These are phyloP conservation scores for Limanda limanda DNA, from an alignment of 2,113 vertebrate species.

Conservation along the genomic window DNA sequence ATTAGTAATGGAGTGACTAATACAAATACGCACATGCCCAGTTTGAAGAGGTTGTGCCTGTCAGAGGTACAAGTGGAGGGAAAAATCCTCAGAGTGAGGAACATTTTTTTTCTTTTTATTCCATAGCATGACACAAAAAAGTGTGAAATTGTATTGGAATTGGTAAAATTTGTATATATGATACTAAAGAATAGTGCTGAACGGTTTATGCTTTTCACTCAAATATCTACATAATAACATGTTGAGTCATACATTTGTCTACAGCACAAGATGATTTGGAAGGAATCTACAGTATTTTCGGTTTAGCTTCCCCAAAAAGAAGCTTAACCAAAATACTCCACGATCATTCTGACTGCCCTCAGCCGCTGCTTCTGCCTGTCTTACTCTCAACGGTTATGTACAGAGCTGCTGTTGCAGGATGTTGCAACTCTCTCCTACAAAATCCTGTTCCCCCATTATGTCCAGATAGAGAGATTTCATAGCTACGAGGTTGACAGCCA, in stretches of 20 bases:
- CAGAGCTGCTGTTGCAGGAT: neutral
- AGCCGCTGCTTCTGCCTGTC: neutral
- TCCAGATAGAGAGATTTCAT: conserved; percentile 21
- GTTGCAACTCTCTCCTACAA: neutral
- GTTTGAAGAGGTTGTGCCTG: conserved; percentile 28
- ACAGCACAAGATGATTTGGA: conserved; percentile 1
- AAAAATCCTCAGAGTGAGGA: neutral
- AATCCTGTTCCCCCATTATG: conserved; percentile 9
- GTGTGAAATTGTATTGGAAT: neutral
- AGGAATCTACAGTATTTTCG: neutral
- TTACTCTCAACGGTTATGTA: conserved; percentile 6
- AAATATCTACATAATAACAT: neutral
- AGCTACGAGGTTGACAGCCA: conserved; percentile 37
- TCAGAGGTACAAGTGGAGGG: conserved; percentile 24
- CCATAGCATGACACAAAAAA: neutral
- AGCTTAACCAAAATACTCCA: conserved; percentile 34
- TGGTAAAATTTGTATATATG: neutral
- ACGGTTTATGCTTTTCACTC: conserved; percentile 3
- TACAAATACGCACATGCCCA: neutral
- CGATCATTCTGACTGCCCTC: conserved; percentile 8
- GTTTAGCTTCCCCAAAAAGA: conserved; percentile 21
- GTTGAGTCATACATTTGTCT: conserved; percentile 1
- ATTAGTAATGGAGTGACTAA: conserved; percentile 74
- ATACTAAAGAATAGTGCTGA: neutral
- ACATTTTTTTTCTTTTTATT: neutral